These are phyloP conservation scores for Brachionus sp. DNA, from an alignment of 1,140 invertebrate species.

Conservation along the genomic window DNA sequence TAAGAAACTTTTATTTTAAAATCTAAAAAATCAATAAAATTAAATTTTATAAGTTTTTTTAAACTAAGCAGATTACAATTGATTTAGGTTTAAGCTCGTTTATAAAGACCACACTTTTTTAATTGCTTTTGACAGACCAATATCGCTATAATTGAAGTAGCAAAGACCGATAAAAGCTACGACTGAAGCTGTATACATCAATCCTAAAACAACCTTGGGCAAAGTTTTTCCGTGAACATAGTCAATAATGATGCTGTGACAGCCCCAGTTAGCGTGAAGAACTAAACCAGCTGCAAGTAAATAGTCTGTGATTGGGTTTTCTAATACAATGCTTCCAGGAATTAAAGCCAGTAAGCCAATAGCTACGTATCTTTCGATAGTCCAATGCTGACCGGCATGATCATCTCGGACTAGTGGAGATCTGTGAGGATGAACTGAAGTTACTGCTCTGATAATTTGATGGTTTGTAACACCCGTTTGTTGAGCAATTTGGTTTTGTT, in stretches of 20 bases:
- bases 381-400: conserved; percentile 36
- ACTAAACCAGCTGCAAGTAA: conserved; percentile 15
- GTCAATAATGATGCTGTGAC: conserved; percentile 27
- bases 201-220: not conserved
- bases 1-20: not conserved
- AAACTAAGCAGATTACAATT: not conserved
- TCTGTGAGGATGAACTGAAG: not conserved
- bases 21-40: conserved; percentile 18
- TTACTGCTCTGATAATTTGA: not conserved
- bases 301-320: not conserved
- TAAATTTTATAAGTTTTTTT: not conserved
- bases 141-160: conserved; percentile 33
- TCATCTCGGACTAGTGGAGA: not conserved
- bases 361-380: conserved; percentile 21
- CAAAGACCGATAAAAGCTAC: conserved; percentile 41
- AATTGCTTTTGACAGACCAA: conserved; percentile 41
- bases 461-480: not conserved
- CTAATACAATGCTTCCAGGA: not conserved
- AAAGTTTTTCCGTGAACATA: conserved; percentile 20
- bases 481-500: not conserved
- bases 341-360: conserved; percentile 17
- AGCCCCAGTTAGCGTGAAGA: conserved; percentile 42
- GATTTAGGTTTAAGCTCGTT: not conserved
- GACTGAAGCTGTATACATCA: not conserved
- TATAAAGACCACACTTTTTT: conserved; percentile 43